A percentile compares a stretch with the other conserved stretches of the same genome.
Conservation (phyloP, 2,113 vertebrate genomes). For the Rhinogobius similis region DNA sequence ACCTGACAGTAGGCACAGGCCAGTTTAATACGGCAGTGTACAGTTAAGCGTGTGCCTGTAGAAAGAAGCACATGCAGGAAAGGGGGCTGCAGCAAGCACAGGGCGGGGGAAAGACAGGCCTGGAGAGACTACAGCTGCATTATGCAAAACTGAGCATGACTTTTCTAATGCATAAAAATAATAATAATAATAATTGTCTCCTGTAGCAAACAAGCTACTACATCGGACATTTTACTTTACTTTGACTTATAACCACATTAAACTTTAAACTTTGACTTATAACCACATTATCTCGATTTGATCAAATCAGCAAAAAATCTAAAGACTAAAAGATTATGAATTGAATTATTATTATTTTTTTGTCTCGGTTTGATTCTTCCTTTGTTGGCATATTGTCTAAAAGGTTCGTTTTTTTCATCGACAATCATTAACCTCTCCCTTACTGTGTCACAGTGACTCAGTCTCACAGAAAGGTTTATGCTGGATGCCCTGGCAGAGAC, state of each 20-base stretch:
- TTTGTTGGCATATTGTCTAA: background rate
- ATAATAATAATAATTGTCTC: too few relatives aligned
- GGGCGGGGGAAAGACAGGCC: background rate
- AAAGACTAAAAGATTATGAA: too few relatives aligned
- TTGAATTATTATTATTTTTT: too few relatives aligned
- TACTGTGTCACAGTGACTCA: background rate
- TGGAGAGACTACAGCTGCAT: background rate
- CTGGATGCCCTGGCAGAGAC: background rate
- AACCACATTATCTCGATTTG: background rate
- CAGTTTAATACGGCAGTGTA: background rate
- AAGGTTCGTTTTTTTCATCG: background rate
- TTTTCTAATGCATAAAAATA: too few relatives aligned
- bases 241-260: background rate
- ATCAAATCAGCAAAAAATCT: background rate
- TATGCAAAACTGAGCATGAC: background rate
- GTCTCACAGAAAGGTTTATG: background rate
- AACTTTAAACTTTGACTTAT: background rate
- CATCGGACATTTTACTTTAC: too few relatives aligned
- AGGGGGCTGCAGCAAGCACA: background rate
- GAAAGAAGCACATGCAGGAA: conserved; percentile 5
- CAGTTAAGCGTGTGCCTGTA: background rate
- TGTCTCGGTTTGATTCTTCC: too few relatives aligned
- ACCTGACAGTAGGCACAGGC: background rate
- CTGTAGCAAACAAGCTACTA: too few relatives aligned
- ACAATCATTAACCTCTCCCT: background rate